Evolutionary conservation across 2,888 invertebrate species (phyloP).

Genomic region (Habroteleia sp.): DNA sequence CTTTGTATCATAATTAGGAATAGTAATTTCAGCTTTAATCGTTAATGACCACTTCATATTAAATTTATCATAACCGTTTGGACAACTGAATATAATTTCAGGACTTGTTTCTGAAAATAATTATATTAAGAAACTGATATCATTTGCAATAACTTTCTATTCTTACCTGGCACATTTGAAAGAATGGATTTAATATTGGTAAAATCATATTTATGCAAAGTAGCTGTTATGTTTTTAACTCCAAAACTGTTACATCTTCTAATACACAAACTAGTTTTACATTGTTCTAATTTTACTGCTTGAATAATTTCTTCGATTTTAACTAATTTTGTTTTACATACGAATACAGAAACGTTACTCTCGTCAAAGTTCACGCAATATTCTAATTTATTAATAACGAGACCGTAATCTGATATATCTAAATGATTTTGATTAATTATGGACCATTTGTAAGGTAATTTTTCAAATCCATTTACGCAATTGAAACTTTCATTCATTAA

Average conservation of each 20-base stretch:
- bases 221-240: not conserved
- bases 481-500: not conserved
- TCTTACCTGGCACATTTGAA: not conserved
- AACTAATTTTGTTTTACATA: conserved; percentile 1
- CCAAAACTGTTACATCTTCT: conserved; percentile 1
- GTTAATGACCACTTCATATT: not conserved
- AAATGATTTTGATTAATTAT: not conserved
- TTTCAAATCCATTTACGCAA: conserved; percentile 7
- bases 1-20: not conserved
- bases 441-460: conserved; percentile 17
- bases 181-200: not conserved
- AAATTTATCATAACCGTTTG: not conserved
- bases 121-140: too few relatives aligned
- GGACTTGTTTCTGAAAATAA: not conserved
- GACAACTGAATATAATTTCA: not conserved
- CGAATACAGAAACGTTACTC: not conserved
- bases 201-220: conserved; percentile 2
- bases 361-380: conserved; percentile 3
- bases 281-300: not conserved
- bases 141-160: too few relatives aligned
- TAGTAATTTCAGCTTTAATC: not conserved
- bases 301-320: not conserved
- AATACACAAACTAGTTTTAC: not conserved
- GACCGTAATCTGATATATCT: conserved; percentile 5
- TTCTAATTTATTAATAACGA: not conserved